These are phyloP conservation scores for Centruroides sculpturatus DNA, from an alignment of 1,140 invertebrate genomes.

Conservation along the genomic window DNA sequence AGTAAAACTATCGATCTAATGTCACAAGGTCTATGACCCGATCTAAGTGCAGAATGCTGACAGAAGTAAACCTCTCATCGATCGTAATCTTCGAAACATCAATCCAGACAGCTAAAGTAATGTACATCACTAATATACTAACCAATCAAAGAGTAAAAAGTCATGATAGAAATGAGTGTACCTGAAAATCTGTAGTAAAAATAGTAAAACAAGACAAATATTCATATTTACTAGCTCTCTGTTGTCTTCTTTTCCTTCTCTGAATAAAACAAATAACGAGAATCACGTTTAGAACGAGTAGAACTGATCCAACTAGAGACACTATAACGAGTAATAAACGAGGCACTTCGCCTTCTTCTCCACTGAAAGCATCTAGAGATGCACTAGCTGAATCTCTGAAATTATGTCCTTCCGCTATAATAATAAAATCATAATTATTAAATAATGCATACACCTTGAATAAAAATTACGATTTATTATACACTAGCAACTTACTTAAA, in stretches of 20 bases:
- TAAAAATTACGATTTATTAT: not conserved
- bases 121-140: not conserved
- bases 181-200: not conserved
- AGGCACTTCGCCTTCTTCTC: constrained; percentile 39
- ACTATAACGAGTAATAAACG: constrained; percentile 63
- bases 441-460: too few species aligned
- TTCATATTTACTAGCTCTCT: constrained; percentile 26
- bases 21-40: too few species aligned
- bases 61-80: not conserved
- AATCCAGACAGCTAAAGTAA: not conserved
- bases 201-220: not conserved
- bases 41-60: too few species aligned
- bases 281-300: constrained; percentile 60
- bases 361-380: not conserved
- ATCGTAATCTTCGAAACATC: not conserved
- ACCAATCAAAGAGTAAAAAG: not conserved
- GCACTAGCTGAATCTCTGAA: too few species aligned
- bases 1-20: too few species aligned
- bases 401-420: too few species aligned
- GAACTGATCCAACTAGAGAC: constrained; percentile 54
- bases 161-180: not conserved
- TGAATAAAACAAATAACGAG: constrained; percentile 69
- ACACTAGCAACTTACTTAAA: not conserved
- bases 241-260: constrained; percentile 45
- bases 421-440: too few species aligned